A percentile compares a stretch with the other conserved stretches of the same genome.
phyloP scores from a whole-genome alignment of 2,113 vertebrate genomes.

The Barbus barbus region DNA sequence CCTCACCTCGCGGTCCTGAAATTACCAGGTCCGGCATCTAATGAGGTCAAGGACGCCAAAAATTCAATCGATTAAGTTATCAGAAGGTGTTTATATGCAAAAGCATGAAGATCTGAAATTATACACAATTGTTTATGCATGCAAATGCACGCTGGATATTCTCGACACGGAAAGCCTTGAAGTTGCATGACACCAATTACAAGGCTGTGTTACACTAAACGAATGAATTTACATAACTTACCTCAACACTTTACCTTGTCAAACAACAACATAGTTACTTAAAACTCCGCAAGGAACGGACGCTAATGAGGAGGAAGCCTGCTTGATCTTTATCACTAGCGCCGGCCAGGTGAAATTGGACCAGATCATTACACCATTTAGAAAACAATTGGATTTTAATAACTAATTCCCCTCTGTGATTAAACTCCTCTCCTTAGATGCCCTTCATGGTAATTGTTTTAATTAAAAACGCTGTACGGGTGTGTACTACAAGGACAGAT shows the following conservation, averaged over 20 bases:
- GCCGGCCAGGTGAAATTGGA: conserved; percentile 23
- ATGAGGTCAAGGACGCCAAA: conserved; percentile 18
- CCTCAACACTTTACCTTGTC: conserved; percentile 22
- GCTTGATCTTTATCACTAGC: not conserved
- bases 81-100: conserved; percentile 3
- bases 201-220: not conserved
- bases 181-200: not conserved
- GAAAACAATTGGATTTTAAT: conserved; percentile 52
- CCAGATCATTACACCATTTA: conserved; percentile 34
- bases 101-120: not conserved
- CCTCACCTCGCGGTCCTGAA: not conserved
- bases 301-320: not conserved
- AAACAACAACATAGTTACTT: conserved; percentile 24
- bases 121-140: not conserved
- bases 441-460: conserved; percentile 56
- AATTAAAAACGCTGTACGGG: conserved; percentile 55
- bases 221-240: conserved; percentile 19
- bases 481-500: conserved; percentile 59
- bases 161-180: not conserved
- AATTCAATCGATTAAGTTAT: not conserved
- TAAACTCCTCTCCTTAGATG: conserved; percentile 43
- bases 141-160: not conserved
- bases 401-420: conserved; percentile 44
- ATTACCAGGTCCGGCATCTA: not conserved
- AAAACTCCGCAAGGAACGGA: not conserved